Evolutionary conservation across 2,797 vertebrate species (phyloP), one percentile per base, ranked within the genome.

Genomic region (Champsocephalus gunnari): DNA sequence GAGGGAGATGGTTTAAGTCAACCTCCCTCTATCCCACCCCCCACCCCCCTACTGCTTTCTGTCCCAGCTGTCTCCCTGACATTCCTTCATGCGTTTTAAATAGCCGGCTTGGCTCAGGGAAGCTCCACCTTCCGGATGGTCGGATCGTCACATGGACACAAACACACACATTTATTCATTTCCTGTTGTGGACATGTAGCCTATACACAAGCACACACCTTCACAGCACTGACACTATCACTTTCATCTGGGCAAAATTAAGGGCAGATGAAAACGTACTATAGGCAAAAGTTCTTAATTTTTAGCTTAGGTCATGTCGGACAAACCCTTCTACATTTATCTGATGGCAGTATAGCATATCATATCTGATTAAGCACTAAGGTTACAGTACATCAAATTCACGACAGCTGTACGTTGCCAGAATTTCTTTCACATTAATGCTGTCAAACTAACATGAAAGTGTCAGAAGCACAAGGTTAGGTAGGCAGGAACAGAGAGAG

Each of bases 81-180:
- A 94, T 94, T 94, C 91, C 91, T 88, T 47, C 50, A 24, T 58
- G 77, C 4, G 91, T 92, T 94, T 93, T 92, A 94, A 94, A 95
- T 95, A 95, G 93, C 84, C 82, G 69, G 32, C 63, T 62, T 1
- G 56, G 66, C 68, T 80, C 81, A 75, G 68, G 49, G 75, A 84
- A 71, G 59, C 80, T 54, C 59, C 62, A 13, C 73, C 82, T 75
- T 76, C 62, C 55, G 38, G 44, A 49, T 57, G 32, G 14, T 49
- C n/a, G 53, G 59, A 80, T 78, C 81, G 82, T 83, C 79, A 71
- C 77, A 73, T 6, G 7, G 56, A 60, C 12, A 34, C 43, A 63
- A 3, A 38, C 13, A 54, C 53, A 13, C 53, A 51, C 19, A 11
- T 43, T 16, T 24, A 12, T 19, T 21, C 48, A 38, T 19, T 64